These are phyloP conservation scores for Phylloscopus whistleri DNA, from an alignment of 2,113 vertebrate genomes.

Conservation along the genomic window DNA sequence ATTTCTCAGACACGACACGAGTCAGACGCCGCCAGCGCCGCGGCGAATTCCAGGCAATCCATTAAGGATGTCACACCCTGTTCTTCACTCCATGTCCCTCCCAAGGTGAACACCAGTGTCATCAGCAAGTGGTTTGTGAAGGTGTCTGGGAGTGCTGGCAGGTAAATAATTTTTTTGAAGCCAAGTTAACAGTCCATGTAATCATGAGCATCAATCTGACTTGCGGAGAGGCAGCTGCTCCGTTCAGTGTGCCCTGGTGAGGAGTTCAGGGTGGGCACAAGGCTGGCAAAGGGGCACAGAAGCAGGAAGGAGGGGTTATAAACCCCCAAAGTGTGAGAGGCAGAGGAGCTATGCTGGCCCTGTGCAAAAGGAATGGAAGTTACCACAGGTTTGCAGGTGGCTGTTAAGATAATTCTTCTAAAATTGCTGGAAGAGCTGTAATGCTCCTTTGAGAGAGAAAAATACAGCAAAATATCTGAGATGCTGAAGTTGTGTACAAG, in stretches of 20 bases:
- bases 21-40: background rate
- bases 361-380: background rate
- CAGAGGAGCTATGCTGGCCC: background rate
- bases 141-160: conserved; percentile 31
- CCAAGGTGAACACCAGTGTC: conserved; percentile 46
- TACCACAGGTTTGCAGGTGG: background rate
- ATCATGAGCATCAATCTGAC: conserved; percentile 43
- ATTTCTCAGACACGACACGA: background rate
- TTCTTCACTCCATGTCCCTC: background rate
- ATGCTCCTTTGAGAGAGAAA: background rate
- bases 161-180: conserved; percentile 49
- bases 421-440: background rate
- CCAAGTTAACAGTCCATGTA: conserved; percentile 47
- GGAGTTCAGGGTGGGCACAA: background rate
- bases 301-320: background rate
- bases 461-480: too few relatives aligned
- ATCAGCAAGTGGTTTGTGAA: conserved; percentile 28
- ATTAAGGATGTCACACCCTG: background rate
- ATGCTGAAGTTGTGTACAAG: background rate
- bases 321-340: background rate
- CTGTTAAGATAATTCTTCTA: background rate
- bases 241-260: background rate
- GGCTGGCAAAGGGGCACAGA: background rate
- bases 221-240: background rate
- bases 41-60: background rate